phyloP scores from a whole-genome alignment of 2,888 invertebrate genomes.

The Nasonovia ribisnigri region DNA sequence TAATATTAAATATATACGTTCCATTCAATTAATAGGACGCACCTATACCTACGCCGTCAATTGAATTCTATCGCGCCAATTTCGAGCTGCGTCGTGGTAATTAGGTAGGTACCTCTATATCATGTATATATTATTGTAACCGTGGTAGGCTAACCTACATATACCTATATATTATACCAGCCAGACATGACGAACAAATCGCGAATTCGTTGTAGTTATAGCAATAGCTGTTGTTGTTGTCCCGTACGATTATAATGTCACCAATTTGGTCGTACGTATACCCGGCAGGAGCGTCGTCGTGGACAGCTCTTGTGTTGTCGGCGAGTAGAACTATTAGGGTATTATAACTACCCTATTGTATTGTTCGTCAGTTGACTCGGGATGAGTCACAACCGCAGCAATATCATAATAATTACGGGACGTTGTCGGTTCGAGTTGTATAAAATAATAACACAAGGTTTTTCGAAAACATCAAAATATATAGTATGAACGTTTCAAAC shows the following conservation, averaged over 20 bases:
- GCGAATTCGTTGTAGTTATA: neutral
- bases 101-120: no score
- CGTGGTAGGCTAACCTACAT: neutral
- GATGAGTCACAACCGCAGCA: neutral
- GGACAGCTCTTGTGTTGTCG: neutral
- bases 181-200: neutral
- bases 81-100: neutral
- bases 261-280: neutral
- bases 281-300: neutral
- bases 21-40: neutral
- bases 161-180: neutral
- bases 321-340: neutral
- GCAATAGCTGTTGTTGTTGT: neutral
- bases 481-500: constrained; percentile 54
- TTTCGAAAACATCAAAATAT: constrained; percentile 49
- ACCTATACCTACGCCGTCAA: neutral
- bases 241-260: neutral
- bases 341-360: neutral
- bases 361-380: no score
- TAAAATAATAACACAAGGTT: constrained; percentile 41
- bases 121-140: neutral
- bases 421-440: neutral
- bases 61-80: neutral
- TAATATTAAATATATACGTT: neutral
- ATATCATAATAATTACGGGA: neutral